phyloP scores from a whole-genome alignment of 2,888 invertebrate species.

The Rhaphigaster nebulosa region DNA sequence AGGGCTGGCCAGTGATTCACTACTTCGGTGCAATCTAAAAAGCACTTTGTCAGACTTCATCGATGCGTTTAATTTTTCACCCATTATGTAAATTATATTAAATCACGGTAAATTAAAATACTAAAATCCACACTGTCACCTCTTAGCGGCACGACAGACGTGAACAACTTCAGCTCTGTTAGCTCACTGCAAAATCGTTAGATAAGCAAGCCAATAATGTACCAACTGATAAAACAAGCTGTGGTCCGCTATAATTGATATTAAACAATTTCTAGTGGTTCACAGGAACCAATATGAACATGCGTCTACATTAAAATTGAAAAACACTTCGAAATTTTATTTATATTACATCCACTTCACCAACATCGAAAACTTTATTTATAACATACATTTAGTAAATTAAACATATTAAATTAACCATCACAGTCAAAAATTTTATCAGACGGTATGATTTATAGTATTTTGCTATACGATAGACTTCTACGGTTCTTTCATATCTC shows the following conservation, averaged over 20 bases:
- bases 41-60: background rate
- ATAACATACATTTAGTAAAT: too few species aligned
- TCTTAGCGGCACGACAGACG: background rate
- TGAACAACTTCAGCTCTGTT: background rate
- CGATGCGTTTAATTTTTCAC: background rate
- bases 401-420: too few species aligned
- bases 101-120: background rate
- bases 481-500: too few species aligned
- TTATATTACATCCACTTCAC: too few species aligned
- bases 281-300: background rate
- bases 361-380: too few species aligned
- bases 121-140: background rate
- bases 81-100: background rate
- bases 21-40: background rate
- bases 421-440: too few species aligned
- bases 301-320: too few species aligned
- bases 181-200: conserved; percentile 30
- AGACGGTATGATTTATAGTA: too few species aligned
- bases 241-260: background rate
- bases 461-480: too few species aligned
- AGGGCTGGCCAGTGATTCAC: background rate
- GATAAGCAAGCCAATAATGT: conserved; percentile 17
- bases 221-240: background rate
- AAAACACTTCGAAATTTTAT: too few species aligned
- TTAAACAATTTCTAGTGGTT: background rate